Conservation (phyloP, 2,113 vertebrate genomes). For the Piaya cayana region DNA sequence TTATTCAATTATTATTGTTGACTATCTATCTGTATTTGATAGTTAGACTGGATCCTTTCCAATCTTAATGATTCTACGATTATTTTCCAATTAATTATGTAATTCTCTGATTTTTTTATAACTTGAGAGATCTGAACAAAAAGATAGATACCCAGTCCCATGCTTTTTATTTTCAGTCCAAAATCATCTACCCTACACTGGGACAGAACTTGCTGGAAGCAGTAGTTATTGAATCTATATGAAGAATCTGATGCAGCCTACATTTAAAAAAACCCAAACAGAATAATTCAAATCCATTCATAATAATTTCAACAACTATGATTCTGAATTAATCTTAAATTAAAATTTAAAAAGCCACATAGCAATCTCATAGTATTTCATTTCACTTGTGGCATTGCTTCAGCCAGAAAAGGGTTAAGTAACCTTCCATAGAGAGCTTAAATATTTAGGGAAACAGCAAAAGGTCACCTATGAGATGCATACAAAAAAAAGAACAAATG, state of each 20-base stretch:
- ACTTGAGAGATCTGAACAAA: neutral
- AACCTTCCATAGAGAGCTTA: neutral
- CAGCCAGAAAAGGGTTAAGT: neutral
- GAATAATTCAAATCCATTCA: neutral
- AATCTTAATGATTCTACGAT: neutral
- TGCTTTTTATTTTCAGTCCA: neutral
- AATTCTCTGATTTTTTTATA: neutral
- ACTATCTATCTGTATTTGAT: neutral
- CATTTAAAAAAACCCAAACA: neutral
- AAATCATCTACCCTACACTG: neutral
- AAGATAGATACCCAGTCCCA: neutral
- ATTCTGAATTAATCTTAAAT: neutral
- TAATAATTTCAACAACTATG: neutral
- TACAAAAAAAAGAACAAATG: neutral
- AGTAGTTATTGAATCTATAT: neutral
- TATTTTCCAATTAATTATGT: neutral
- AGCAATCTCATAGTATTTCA: neutral
- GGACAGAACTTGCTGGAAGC: neutral
- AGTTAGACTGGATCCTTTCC: too few species aligned
- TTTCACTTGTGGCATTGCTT: neutral
- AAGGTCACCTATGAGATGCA: neutral
- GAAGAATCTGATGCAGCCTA: neutral
- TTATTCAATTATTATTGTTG: neutral
- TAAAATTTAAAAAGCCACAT: neutral
- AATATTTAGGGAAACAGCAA: neutral